Evolutionary conservation across 1,140 invertebrate species (phyloP), one percentile per base, ranked within the genome.

Genomic region (Bombus vancouverensis): DNA sequence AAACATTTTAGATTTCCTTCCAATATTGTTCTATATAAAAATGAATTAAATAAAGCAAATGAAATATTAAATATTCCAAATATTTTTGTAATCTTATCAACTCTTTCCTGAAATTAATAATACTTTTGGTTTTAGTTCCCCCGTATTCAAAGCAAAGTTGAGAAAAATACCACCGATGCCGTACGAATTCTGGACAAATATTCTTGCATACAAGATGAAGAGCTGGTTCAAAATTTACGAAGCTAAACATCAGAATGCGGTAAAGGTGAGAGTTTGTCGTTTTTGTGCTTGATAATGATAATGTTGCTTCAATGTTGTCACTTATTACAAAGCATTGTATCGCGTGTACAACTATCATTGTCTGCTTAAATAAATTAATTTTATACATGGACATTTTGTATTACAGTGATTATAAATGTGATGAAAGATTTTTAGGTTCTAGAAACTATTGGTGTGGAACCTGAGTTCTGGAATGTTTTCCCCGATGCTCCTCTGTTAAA

Each of bases 171-270:
- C 95, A 66, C 92, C 95, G 44, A 96, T 96, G 96, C 96, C 96
- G 44, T 97, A 96, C 87, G 94, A 94, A 87, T 96, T 96, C 83
- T 97, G 96, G 96, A 95, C 96, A 10, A 94, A 95, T 62, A 96
- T 96, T 84, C 92, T 97, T 39, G 87, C 92, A 18, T 93, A 95
- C 77, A 96, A 95, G 83, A 91, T 96, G 44, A 91, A 93, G 68
- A 92, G 92, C 37, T 97, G 96, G 96, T 96, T 96, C 89, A 96
- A 96, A 90, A 89, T 95, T 75, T 96, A 96, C 90, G 92, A 94
- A 59, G 94, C 94, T 37, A 95, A 95, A 77, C 92, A 95, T 8
- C 82, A 93, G 12, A 94, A 96, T 91, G 83, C 92, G 8, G 81
- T 95, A 39, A 96, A 96, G 93, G 96, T 96, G 90, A 78, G 74